phyloP scores from a whole-genome alignment of 2,888 invertebrate genomes.

The Caenorhabditis drosophilae region DNA sequence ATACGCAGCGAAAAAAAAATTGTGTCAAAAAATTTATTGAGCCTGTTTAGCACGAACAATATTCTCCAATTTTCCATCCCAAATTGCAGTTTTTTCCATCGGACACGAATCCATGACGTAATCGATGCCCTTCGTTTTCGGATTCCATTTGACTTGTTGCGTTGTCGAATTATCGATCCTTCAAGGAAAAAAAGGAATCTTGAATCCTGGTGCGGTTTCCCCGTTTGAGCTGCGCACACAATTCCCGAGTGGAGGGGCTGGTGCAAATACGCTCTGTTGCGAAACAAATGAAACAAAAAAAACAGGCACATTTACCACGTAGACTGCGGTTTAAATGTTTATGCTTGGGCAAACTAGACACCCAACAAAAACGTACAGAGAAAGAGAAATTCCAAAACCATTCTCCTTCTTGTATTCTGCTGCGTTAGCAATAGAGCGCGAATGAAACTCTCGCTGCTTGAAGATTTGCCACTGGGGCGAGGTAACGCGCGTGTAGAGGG shows the following conservation, averaged over 20 bases:
- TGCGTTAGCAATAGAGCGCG: too few relatives aligned
- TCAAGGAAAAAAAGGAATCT: background rate
- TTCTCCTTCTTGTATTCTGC: too few relatives aligned
- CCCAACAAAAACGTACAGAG: too few relatives aligned
- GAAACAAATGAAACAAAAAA: background rate
- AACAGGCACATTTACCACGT: background rate
- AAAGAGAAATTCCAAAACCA: too few relatives aligned
- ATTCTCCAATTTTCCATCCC: conserved; percentile 13
- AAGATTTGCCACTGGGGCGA: background rate
- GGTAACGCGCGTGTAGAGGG: background rate
- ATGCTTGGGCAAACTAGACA: too few relatives aligned
- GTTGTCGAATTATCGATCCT: conserved; percentile 1
- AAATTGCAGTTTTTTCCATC: conserved; percentile 24
- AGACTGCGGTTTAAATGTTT: background rate
- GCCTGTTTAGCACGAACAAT: conserved; percentile 3
- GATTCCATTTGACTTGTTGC: conserved; percentile 3
- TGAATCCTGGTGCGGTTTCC: background rate
- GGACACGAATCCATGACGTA: conserved; percentile 33
- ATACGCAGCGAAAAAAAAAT: too few relatives aligned
- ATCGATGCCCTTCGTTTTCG: conserved; percentile 13
- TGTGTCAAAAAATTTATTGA: too few relatives aligned
- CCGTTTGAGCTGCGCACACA: background rate
- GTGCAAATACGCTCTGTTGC: background rate
- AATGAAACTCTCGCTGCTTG: background rate
- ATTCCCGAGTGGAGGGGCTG: background rate